phyloP scores from a whole-genome alignment of 2,797 vertebrate genomes.

The Pseudochaenichthys georgianus region DNA sequence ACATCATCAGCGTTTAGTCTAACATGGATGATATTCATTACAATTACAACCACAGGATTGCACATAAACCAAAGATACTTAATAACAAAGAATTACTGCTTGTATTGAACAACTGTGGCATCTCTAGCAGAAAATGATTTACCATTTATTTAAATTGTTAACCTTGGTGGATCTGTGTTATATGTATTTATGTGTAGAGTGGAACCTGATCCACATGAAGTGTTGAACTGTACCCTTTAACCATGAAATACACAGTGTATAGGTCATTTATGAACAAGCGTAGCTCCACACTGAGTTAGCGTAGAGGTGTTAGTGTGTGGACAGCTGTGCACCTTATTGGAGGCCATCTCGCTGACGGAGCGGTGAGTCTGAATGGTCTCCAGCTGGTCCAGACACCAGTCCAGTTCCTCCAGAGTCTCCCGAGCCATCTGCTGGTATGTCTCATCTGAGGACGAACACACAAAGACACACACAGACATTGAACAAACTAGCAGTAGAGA shows the following conservation, averaged over 20 bases:
- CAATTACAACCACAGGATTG: conserved; percentile 1
- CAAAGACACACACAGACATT: conserved; percentile 22
- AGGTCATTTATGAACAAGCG: neutral
- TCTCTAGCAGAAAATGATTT: neutral
- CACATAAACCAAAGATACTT: conserved; percentile 22
- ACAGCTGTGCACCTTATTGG: conserved; percentile 84
- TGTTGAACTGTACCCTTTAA: neutral
- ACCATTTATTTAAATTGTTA: neutral
- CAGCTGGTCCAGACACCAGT: conserved; percentile 92
- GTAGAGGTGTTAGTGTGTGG: conserved; percentile 14
- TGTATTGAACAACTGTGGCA: neutral
- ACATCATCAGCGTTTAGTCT: neutral
- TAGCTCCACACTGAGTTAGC: neutral
- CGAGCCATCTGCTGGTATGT: conserved; percentile 91
- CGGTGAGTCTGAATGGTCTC: conserved; percentile 90
- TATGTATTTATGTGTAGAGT: conserved; percentile 4
- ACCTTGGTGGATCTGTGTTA: neutral
- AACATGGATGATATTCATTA: conserved; percentile 11
- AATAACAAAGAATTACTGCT: neutral
- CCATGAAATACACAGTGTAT: conserved; percentile 1
- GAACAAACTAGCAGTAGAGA: neutral
- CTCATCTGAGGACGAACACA: conserved; percentile 82
- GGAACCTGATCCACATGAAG: neutral
- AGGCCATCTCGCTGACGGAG: conserved; percentile 90
- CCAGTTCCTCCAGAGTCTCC: conserved; percentile 91